These are phyloP conservation scores for Phasia obesa DNA, from an alignment of 2,888 invertebrate species.

Conservation along the genomic window DNA sequence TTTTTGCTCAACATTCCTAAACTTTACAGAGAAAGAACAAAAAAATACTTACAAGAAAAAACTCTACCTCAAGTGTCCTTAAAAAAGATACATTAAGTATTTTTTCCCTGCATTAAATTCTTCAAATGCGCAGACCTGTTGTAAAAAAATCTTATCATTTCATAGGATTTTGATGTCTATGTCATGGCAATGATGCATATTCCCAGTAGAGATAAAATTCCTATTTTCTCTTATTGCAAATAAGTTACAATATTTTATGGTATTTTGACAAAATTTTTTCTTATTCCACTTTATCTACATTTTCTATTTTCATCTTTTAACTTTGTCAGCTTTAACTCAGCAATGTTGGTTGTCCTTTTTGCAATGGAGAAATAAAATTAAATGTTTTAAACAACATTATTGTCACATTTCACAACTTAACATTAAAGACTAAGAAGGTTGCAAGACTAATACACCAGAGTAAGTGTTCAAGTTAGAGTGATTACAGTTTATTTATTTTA, in stretches of 20 bases:
- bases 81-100: no score
- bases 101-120: no score
- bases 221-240: constrained; percentile 5
- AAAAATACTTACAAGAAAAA: no score
- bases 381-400: constrained; percentile 52
- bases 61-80: no score
- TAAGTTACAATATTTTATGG: constrained; percentile 35
- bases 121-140: no score
- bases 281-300: background rate
- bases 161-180: no score
- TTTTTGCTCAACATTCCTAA: no score
- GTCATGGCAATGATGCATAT: constrained; percentile 14
- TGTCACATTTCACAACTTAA: constrained; percentile 59
- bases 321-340: background rate
- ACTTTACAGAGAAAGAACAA: no score
- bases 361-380: constrained; percentile 19
- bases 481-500: background rate
- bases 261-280: constrained; percentile 7
- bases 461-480: background rate
- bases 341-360: constrained; percentile 19
- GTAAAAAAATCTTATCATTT: no score
- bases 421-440: constrained; percentile 39
- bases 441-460: background rate
- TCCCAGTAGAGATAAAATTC: constrained; percentile 56
- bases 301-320: background rate